These are phyloP conservation scores for Pachypanchax playfairii DNA, from an alignment of 2,113 vertebrate genomes.

Conservation along the genomic window DNA sequence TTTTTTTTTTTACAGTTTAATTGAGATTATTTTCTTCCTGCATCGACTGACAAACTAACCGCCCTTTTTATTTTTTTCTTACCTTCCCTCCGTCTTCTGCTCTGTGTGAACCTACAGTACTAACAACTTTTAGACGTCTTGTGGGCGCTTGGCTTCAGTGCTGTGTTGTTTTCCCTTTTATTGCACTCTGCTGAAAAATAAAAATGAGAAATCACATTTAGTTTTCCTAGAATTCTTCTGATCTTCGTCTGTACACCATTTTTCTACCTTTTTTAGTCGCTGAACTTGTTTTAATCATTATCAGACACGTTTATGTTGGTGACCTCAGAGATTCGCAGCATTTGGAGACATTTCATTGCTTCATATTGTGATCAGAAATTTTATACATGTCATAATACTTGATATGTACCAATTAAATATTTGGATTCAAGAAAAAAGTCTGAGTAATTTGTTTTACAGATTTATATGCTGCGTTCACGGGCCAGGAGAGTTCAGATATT, in stretches of 20 bases:
- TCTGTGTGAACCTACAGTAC: slow-evolving; percentile 89
- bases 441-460: slow-evolving; percentile 25
- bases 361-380: slow-evolving; percentile 98
- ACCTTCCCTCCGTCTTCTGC: slow-evolving; percentile 58
- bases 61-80: slow-evolving; percentile 73
- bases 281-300: slow-evolving; percentile 86
- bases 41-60: slow-evolving; percentile 83
- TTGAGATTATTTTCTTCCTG: slow-evolving; percentile 76
- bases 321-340: slow-evolving; percentile 83
- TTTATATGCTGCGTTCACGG: too few species aligned
- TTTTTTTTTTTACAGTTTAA: slow-evolving; percentile 81
- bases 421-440: slow-evolving; percentile 88
- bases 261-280: slow-evolving; percentile 81
- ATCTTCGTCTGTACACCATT: slow-evolving; percentile 67
- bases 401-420: slow-evolving; percentile 99
- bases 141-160: slow-evolving; percentile 94
- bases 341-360: slow-evolving; percentile 89
- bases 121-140: slow-evolving; percentile 91
- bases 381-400: slow-evolving; percentile 99
- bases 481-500: too few species aligned
- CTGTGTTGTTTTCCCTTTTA: slow-evolving; percentile 85
- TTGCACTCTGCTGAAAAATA: slow-evolving; percentile 85
- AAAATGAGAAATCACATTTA: slow-evolving; percentile 78
- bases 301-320: slow-evolving; percentile 86
- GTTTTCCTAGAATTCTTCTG: slow-evolving; percentile 80